Evolutionary conservation across 2,113 vertebrate genomes (phyloP).

Genomic region (Bubo scandiacus): DNA sequence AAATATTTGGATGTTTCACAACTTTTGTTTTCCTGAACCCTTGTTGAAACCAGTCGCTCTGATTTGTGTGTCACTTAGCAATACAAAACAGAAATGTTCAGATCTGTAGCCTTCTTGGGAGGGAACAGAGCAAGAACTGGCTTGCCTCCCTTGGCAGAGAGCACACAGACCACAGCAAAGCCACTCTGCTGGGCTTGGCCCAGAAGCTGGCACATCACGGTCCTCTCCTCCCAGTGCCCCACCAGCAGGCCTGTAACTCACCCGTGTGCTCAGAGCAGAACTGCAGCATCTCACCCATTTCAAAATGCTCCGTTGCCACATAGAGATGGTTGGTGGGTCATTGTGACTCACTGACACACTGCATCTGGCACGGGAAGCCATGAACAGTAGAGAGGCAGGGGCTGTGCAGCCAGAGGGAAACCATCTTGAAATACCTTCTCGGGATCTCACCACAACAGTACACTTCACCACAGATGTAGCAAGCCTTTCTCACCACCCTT

Average conservation of each 20-base stretch:
- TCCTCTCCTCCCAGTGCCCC: neutral
- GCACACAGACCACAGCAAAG: neutral
- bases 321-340: neutral
- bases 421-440: neutral
- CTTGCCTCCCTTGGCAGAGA: neutral
- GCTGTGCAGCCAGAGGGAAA: neutral
- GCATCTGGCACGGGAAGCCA: neutral
- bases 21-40: neutral
- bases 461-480: accelerated
- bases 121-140: neutral
- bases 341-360: accelerated
- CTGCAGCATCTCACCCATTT: neutral
- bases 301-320: neutral
- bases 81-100: accelerated
- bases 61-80: neutral
- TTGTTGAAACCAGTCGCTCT: neutral
- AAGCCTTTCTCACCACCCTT: neutral
- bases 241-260: neutral
- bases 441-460: neutral
- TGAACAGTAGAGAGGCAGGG: accelerated
- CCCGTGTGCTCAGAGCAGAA: neutral
- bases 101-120: neutral
- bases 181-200: neutral
- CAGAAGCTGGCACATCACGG: neutral
- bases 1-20: neutral